Evolutionary conservation across 2,113 vertebrate species (phyloP).

Genomic region (Reinhardtius hippoglossoides): DNA sequence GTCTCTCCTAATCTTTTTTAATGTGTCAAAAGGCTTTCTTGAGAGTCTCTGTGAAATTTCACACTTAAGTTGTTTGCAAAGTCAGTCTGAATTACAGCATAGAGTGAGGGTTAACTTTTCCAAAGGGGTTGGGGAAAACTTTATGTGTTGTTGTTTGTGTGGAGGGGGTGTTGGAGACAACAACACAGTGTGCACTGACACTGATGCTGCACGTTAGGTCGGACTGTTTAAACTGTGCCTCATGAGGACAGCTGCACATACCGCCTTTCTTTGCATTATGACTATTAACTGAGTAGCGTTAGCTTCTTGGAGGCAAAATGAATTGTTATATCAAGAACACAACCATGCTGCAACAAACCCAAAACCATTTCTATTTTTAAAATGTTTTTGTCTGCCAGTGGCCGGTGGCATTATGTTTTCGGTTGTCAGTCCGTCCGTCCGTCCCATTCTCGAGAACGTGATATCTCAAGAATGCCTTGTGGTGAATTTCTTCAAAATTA

Average conservation of each 20-base stretch:
- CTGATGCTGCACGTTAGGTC: neutral
- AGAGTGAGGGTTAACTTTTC: slow-evolving; percentile 67
- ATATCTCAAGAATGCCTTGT: too few species aligned
- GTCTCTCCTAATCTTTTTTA: slow-evolving; percentile 84
- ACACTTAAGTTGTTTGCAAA: slow-evolving; percentile 82
- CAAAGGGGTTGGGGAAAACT: slow-evolving; percentile 65
- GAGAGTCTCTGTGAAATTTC: slow-evolving; percentile 80
- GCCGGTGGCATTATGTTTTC: too few species aligned
- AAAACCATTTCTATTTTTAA: neutral
- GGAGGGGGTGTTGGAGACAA: slow-evolving; percentile 16
- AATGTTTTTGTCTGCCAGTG: too few species aligned
- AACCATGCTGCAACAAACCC: too few species aligned
- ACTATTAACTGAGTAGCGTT: too few species aligned
- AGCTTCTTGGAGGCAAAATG: too few species aligned
- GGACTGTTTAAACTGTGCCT: neutral
- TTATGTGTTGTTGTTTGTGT: slow-evolving; percentile 55
- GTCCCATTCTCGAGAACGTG: too few species aligned
- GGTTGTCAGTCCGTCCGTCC: too few species aligned
- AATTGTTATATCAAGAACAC: too few species aligned
- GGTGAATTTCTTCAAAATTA: too few species aligned
- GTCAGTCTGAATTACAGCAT: slow-evolving; percentile 77
- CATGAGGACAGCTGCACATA: neutral
- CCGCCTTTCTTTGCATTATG: too few species aligned
- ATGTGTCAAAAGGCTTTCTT: slow-evolving; percentile 83
- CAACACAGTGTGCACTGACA: slow-evolving; percentile 7